Base-by-base conservation (phyloP, 2,113 vertebrate genomes). In the Pseudorectes ferrugineus region DNA sequence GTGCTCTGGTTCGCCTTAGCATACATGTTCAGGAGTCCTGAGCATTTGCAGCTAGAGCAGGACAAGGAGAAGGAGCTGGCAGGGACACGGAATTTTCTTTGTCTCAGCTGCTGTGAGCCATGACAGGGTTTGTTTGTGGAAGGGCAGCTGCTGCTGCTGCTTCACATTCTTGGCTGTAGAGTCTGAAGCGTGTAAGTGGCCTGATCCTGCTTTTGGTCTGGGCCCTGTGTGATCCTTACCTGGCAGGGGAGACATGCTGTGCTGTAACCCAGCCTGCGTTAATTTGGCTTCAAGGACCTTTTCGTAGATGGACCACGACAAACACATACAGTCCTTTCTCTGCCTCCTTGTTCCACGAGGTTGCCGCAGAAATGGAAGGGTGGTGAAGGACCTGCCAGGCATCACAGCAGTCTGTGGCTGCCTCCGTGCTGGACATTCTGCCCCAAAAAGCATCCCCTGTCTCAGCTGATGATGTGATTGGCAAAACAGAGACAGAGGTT, bases 351-450 rank as follows among this genome's bases (percentile, higher is more conserved):
- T 43, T 89, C 14, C 3, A 6, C 23, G 25, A 10, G 0, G 2
- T n/a, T 67, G 45, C 81, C 0, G 1, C 42, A 49, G 73, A 48
- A 86, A 9, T 31, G 52, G 29, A 40, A 77, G 76, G 76, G 76
- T 49, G 55, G 2, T 57, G 46, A 63, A 74, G 59, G 54, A 26
- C 23, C 26, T 80, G 9, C 43, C 38, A 14, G 40, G 43, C 42
- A 29, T 28, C 25, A 1, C 1, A 5, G 36, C 0, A 9, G 52
- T 46, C n/a, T 2, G 0, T 21, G 36, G 23, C 63, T 31, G 35
- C 54, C 26, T 89, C 33, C 24, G 8, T 1, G 0, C 49, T 17
- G 48, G 57, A 13, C 29, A 13, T 72, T n/a, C n/a, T 74, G 38
- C 29, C 21, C 36, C 74, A 49, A 19, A 75, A 61, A 46, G 11